Base-by-base conservation (phyloP, 2,888 invertebrate species). In the Tricholauxania praeusta region DNA sequence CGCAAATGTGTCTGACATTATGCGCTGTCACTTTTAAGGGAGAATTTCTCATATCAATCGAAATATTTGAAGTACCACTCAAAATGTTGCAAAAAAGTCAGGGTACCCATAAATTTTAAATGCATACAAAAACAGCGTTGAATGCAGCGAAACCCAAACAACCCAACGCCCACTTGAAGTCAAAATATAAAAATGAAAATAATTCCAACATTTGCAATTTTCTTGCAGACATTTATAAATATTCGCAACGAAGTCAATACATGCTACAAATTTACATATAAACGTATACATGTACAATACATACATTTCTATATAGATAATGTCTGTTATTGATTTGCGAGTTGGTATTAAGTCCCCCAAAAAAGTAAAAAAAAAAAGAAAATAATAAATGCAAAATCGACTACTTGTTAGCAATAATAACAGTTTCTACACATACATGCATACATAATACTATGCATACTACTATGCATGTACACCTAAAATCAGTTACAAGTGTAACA, bases 281-380 rank as follows among this genome's bases (percentile, higher is more conserved):
- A 14, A 22, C 60, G 49, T 47, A 59, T n/a, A 47, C n/a, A 52
- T 39, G 15, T 22, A 39, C 47, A 63, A 48, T 39, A 39, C 39
- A 39, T 39, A 39, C 39, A 39, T 4, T 39, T 39, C 8, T 10
- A 39, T 39, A 39, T 39, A 39, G 8, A 39, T 39, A 39, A 39
- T 39, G 28, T 49, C 64, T 19, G 51, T 19, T 64, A 64, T 64
- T 64, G 64, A 64, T 51, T 64, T 64, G 64, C 15, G 51, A 52
- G 51, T 64, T 22, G 49, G 51, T 52, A 64, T 51, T 51, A 28
- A 64, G 19, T 49, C 49, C 49, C 14, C 17, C 8, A 39, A 10
- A 39, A 39, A 39, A 39, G 5, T 7, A 39, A 39, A 39, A 10
- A 39, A 10, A 39, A 10, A 39, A 39, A 3, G 5, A 39, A 39